Evolutionary conservation across 2,888 invertebrate species (phyloP), one percentile per base, ranked within the genome.

Genomic region (Spisula subtruncata): DNA sequence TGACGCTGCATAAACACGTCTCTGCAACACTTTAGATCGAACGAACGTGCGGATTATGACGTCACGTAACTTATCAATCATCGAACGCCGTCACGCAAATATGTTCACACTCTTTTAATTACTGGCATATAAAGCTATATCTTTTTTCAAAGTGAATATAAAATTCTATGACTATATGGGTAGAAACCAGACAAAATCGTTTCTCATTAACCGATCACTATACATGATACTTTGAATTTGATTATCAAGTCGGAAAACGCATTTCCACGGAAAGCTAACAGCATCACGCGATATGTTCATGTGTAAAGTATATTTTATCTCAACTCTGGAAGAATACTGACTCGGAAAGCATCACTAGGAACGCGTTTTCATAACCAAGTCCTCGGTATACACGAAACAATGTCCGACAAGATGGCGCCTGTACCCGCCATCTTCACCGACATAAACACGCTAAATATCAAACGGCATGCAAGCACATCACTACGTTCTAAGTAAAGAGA

Each of bases 351-450:
- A 32, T 79, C 51, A 79, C 80, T 80, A 79, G 54, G 20, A 75
- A 54, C 56, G n/a, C 48, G 56, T 85, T 85, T 82, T 85, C 48
- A 75, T n/a, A 80, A 25, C 85, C 79, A 48, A 35, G 35, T 54
- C 35, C 79, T 29, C 29, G 25, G 18, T 54, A 51, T 60, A 83
- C 90, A 90, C 90, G 88, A 85, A 84, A 88, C 81, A 75, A 25
- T 79, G 81, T 88, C 86, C 83, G 91, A 51, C 91, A 54, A 85
- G 81, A 81, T 89, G 91, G 91, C 89, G 88, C 89, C 91, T 86
- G 60, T 79, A 56, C 71, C 75, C 83, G 83, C 86, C 81, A 81
- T 88, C 84, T 83, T 79, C 83, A 25, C 46, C 54, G 83, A 85
- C 83, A 85, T 51, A 82, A 87, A 66, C 91, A 89, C 89, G 88